Conservation (phyloP, 35 echinoderm and acorn worm species). For the Hemicentrotus pulcherrimus region DNA sequence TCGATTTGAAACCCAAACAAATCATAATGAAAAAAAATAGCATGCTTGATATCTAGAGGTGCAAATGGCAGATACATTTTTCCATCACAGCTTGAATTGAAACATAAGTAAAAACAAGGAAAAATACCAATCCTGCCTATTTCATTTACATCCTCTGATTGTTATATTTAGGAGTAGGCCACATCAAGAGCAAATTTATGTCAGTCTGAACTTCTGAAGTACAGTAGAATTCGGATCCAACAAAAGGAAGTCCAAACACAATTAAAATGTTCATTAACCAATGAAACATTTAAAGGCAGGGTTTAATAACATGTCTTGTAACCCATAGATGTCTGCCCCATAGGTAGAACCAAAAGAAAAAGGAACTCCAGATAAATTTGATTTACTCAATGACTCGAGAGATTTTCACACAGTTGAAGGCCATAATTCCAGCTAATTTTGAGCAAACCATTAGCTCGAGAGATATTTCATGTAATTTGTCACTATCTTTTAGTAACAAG, state of each 20-base stretch:
- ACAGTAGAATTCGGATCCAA: too few species aligned
- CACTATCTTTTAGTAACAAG: not conserved
- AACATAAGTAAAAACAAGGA: too few species aligned
- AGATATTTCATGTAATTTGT: not conserved
- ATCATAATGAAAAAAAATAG: not conserved
- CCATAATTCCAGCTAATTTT: not conserved
- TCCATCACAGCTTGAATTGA: too few species aligned
- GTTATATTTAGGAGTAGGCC: too few species aligned
- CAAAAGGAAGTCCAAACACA: too few species aligned
- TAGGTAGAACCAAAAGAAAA: not conserved
- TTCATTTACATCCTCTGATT: too few species aligned
- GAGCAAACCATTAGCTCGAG: constrained; percentile 1
- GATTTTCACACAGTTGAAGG: not conserved
- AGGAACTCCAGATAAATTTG: not conserved
- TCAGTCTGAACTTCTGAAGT: too few species aligned
- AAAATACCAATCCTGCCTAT: too few species aligned
- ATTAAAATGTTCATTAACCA: too few species aligned
- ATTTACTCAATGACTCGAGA: not conserved
- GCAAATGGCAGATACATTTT: not conserved
- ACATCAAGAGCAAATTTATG: too few species aligned
- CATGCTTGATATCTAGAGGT: not conserved
- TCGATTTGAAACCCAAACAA: not conserved
- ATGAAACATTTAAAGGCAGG: too few species aligned
- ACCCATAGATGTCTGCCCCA: not conserved
- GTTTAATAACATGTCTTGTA: not conserved